Percentiles rank a stretch among this genome's conserved stretches.
Conservation (phyloP, 2,113 vertebrate species). For the Zosterops borbonicus region DNA sequence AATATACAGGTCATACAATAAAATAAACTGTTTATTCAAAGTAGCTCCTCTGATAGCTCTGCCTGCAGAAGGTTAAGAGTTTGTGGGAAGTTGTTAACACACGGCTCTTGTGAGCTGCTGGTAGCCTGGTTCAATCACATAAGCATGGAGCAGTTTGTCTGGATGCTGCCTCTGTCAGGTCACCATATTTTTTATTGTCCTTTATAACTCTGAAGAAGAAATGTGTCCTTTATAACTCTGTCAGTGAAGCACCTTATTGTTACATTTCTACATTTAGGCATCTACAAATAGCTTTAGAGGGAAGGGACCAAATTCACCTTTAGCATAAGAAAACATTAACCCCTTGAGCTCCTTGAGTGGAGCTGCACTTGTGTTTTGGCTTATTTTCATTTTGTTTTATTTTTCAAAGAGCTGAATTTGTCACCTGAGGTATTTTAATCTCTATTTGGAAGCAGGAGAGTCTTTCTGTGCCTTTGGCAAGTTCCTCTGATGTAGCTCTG, state of each 20-base stretch:
- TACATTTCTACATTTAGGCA: not conserved
- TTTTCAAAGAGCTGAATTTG: not conserved
- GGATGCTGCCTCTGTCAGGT: not conserved
- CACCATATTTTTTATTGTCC: not conserved
- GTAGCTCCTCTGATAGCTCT: not conserved
- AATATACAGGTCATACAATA: not conserved
- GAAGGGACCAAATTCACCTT: not conserved
- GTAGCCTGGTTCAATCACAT: not conserved
- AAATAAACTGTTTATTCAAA: not conserved
- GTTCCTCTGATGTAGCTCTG: not conserved
- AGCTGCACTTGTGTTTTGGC: not conserved
- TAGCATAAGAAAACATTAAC: not conserved
- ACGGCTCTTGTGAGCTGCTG: not conserved
- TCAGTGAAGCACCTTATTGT: not conserved
- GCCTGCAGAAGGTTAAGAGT: not conserved
- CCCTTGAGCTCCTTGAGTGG: not conserved
- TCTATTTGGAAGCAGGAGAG: not conserved
- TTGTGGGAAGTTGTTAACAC: not conserved
- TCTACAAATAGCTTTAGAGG: not conserved
- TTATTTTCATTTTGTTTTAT: not conserved
- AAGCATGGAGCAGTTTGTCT: not conserved
- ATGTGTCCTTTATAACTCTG: not conserved
- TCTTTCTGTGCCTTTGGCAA: not conserved
- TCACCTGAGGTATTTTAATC: not conserved
- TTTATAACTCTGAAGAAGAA: not conserved